Conservation (phyloP, 1,140 invertebrate genomes). For the Polyergus mexicanus region DNA sequence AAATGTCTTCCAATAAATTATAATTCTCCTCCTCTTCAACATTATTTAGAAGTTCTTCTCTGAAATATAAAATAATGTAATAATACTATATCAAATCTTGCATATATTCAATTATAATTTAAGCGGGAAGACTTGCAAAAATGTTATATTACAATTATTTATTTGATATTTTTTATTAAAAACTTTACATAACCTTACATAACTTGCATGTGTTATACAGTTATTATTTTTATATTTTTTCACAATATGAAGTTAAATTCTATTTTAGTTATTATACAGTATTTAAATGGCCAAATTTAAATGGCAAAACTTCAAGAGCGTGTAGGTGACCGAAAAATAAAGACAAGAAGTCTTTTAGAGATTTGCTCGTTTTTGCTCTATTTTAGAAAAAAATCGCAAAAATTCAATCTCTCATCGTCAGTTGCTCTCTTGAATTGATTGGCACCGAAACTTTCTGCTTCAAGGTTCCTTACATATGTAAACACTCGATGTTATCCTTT, state of each 20-base stretch:
- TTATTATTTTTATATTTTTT: neutral
- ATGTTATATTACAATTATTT: neutral
- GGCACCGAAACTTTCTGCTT: too few species aligned
- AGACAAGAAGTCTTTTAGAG: too few species aligned
- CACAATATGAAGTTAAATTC: neutral
- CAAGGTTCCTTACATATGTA: too few species aligned
- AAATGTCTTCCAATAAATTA: slow-evolving; percentile 85
- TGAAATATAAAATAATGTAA: slow-evolving; percentile 75
- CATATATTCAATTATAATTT: neutral
- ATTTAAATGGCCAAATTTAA: too few species aligned
- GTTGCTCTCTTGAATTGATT: too few species aligned
- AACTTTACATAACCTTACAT: too few species aligned
- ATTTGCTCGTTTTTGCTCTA: too few species aligned
- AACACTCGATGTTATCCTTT: too few species aligned
- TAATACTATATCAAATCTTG: neutral
- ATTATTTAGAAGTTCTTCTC: slow-evolving; percentile 81
- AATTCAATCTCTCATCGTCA: too few species aligned
- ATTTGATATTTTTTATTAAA: neutral
- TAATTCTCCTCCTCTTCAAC: slow-evolving; percentile 83
- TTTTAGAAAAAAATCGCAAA: too few species aligned
- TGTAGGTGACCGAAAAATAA: too few species aligned
- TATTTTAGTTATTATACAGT: neutral
- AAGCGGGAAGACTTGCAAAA: neutral
- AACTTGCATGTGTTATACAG: neutral
- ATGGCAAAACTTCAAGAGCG: too few species aligned